These are phyloP conservation scores for Apaloderma vittatum DNA, from an alignment of 2,113 vertebrate genomes.

Conservation along the genomic window DNA sequence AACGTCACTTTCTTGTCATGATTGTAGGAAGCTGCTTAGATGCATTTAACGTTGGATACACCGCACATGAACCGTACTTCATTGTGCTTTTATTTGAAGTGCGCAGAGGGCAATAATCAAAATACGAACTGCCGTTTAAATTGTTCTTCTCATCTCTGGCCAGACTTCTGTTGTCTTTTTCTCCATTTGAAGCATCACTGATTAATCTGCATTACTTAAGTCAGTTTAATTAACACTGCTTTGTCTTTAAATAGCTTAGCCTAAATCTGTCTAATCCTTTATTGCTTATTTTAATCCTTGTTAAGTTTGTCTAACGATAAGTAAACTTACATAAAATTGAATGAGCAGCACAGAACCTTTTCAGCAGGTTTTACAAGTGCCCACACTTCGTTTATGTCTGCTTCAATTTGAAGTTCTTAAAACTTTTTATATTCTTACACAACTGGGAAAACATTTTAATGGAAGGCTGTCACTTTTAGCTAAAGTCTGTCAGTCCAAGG, in stretches of 20 bases:
- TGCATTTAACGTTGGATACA: neutral
- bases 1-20: neutral
- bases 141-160: neutral
- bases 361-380: neutral
- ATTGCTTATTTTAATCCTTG: constrained; percentile 14
- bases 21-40: neutral
- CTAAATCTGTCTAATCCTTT: constrained; percentile 34
- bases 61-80: neutral
- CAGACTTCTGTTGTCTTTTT: neutral
- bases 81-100: neutral
- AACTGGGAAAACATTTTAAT: neutral
- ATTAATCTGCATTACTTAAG: constrained; percentile 22
- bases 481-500: neutral
- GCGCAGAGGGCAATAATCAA: neutral
- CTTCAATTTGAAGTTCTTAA: neutral
- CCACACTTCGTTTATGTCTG: neutral
- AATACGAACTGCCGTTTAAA: neutral
- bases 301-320: neutral
- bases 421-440: neutral
- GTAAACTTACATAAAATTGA: neutral
- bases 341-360: neutral
- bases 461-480: neutral
- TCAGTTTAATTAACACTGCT: constrained; percentile 23
- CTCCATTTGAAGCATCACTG: neutral
- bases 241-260: constrained; percentile 42